A percentile compares a stretch with the other conserved stretches of the same genome.
Evolutionary conservation across 2,797 vertebrate genomes (phyloP).

Genomic region (Vireo griseus): DNA sequence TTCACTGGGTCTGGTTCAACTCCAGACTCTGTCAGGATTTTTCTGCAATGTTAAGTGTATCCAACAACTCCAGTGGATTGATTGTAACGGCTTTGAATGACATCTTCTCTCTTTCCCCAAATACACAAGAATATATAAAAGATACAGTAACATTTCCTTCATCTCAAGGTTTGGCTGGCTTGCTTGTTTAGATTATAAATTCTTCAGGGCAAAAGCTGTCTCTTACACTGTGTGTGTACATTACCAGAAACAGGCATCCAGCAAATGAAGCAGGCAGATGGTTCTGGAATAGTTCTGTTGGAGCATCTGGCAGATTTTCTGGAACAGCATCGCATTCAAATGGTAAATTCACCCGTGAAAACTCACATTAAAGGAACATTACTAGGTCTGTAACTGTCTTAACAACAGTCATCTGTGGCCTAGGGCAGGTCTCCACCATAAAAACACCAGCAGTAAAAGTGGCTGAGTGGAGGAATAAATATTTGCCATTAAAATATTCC

Average conservation of each 20-base stretch:
- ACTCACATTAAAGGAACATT: slow-evolving; percentile 35
- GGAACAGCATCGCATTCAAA: slow-evolving; percentile 24
- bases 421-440: slow-evolving; percentile 27
- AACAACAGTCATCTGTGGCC: slow-evolving; percentile 43
- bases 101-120: background rate
- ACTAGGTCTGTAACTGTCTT: slow-evolving; percentile 17
- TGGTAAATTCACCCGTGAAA: slow-evolving; percentile 30
- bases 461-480: background rate
- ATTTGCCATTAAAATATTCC: slow-evolving; percentile 26
- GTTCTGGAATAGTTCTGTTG: slow-evolving; percentile 50
- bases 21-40: background rate
- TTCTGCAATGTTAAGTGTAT: background rate
- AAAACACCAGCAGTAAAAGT: slow-evolving; percentile 44
- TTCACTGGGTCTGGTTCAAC: background rate
- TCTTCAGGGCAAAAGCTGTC: slow-evolving; percentile 36
- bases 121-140: background rate
- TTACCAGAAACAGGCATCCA: slow-evolving; percentile 6
- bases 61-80: background rate
- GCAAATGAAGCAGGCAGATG: slow-evolving; percentile 47
- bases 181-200: slow-evolving; percentile 35
- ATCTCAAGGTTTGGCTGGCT: background rate
- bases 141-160: background rate
- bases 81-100: background rate
- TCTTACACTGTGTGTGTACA: background rate
- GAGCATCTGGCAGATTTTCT: slow-evolving; percentile 54